Evolutionary conservation across 2,113 vertebrate genomes (phyloP), one percentile per base, ranked within the genome.

Genomic region (Misgurnus anguillicaudatus): DNA sequence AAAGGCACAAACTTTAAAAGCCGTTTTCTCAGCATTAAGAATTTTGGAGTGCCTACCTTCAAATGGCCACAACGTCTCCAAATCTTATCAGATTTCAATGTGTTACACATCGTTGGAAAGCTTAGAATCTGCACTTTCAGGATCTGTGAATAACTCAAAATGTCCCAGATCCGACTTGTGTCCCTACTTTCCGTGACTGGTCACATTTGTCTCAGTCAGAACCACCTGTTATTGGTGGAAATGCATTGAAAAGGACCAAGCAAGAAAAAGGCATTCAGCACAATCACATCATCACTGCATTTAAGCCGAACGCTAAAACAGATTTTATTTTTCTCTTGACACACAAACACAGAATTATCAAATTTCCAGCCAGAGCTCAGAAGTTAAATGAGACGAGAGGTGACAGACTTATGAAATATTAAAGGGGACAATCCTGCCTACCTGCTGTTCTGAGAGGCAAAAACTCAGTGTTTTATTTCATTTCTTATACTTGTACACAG

Each of bases 371-470:
- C 51, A 21, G 51, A 58, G 9, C 13, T 57, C 51, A 71, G 31
- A 71, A 72, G 53, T n/a, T 72, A 58, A 58, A 21, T 41, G 17
- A 58, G 36, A 72, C 31, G 48, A 57, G 48, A 53, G 14, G 39
- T 38, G 51, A n/a, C 38, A 11, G 36, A 55, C 10, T 66, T 42
- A 31, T 61, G 14, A 14, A 77, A 42, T n/a, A 58, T 72, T 72
- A 60, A 68, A 77, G 7, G 24, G 51, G n/a, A 77, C 55, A 57
- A 1, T 60, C 21, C 31, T 31, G 57, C 51, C 48, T 8, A 17
- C 51, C 38, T 13, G 14, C 53, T 57, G 63, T 14, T 31, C 36
- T 57, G 5, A 68, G 38, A 2, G 64, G 21, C 14, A 41, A 41
- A 57, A 57, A 5, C 14, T 38, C 48, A 7, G 13, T 53, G 47